Evolutionary conservation across 2,113 vertebrate genomes (phyloP).

Genomic region (Oxyruncus cristatus): DNA sequence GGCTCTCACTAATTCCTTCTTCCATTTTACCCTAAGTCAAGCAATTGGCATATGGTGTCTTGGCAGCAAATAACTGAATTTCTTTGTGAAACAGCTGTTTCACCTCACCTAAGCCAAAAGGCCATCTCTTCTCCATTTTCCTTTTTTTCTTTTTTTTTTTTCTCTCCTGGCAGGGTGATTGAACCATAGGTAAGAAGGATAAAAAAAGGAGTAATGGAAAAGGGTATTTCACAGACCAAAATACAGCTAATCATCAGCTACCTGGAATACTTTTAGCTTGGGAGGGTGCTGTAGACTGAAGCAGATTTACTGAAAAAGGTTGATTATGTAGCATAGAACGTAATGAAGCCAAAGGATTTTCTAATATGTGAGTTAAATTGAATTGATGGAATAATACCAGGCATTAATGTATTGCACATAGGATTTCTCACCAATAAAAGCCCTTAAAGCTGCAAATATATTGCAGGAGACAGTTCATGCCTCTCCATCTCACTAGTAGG

Average conservation of each 20-base stretch:
- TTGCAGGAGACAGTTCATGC: background rate
- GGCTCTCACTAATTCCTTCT: constrained; percentile 17
- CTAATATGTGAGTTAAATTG: background rate
- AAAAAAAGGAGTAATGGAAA: background rate
- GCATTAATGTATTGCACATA: background rate
- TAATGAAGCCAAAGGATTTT: background rate
- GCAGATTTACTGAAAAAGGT: background rate
- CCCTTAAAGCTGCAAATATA: background rate
- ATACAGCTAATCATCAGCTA: background rate
- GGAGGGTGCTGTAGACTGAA: background rate
- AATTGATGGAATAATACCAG: background rate
- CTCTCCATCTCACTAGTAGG: background rate
- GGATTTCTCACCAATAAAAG: background rate
- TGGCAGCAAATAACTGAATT: background rate
- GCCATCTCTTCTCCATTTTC: background rate
- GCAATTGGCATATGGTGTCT: background rate
- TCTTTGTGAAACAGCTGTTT: background rate
- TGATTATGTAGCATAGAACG: background rate
- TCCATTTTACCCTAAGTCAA: constrained; percentile 9
- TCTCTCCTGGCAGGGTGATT: background rate
- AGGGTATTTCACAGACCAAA: background rate
- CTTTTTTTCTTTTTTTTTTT: background rate
- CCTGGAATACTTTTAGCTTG: background rate
- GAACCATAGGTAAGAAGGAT: background rate
- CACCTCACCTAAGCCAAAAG: background rate